phyloP scores from a whole-genome alignment of 2,888 invertebrate genomes.

The Pogonocherus hispidulus region DNA sequence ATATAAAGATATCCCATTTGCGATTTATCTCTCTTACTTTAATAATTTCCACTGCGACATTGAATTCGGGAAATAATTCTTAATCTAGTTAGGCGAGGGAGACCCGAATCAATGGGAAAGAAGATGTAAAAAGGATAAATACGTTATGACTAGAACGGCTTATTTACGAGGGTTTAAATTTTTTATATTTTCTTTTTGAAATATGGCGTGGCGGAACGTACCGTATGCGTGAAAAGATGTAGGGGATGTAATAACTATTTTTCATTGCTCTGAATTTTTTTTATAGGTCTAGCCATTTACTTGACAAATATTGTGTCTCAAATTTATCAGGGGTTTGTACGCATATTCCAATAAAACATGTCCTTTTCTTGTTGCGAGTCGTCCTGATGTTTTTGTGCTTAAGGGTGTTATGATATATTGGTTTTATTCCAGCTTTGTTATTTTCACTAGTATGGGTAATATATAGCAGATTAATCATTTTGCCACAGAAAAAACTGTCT shows the following conservation, averaged over 20 bases:
- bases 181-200: constrained; percentile 40
- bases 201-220: constrained; percentile 24
- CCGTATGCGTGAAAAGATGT: constrained; percentile 5
- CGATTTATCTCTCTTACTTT: constrained; percentile 41
- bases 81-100: constrained; percentile 38
- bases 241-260: constrained; percentile 25
- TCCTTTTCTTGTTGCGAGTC: neutral
- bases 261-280: constrained; percentile 15
- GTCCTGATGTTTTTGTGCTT: neutral
- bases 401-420: neutral
- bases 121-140: constrained; percentile 13
- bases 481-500: too few relatives aligned
- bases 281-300: constrained; percentile 12
- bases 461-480: too few relatives aligned
- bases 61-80: constrained; percentile 37
- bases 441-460: too few relatives aligned
- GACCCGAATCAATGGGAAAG: constrained; percentile 29
- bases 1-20: constrained; percentile 42
- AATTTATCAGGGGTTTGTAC: constrained; percentile 16
- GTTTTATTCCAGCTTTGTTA: neutral
- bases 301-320: constrained; percentile 18
- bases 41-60: constrained; percentile 33
- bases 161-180: constrained; percentile 38
- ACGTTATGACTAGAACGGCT: constrained; percentile 23
- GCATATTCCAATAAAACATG: constrained; percentile 13